These are phyloP conservation scores for Piaya cayana DNA, from an alignment of 2,113 vertebrate species.

Conservation along the genomic window DNA sequence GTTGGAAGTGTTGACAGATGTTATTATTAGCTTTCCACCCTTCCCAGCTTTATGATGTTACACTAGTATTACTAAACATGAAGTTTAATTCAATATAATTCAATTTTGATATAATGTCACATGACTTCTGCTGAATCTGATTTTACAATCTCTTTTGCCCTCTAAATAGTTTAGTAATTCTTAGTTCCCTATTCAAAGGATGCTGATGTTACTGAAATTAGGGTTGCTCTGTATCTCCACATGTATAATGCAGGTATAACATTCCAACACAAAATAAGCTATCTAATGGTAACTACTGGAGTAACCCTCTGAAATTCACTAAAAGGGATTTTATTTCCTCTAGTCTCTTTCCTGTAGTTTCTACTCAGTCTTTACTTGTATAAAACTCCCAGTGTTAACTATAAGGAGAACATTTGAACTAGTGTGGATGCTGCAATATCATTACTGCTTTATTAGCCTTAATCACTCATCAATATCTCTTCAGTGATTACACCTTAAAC, in stretches of 20 bases:
- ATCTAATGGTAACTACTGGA: not conserved
- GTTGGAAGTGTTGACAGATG: not conserved
- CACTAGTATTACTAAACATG: not conserved
- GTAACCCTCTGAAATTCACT: not conserved
- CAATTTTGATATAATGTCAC: not conserved
- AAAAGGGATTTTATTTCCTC: not conserved
- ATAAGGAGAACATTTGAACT: not conserved
- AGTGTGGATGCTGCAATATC: not conserved
- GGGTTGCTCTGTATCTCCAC: not conserved
- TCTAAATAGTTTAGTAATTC: not conserved
- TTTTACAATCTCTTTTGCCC: not conserved
- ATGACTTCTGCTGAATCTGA: not conserved
- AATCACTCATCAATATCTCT: not conserved
- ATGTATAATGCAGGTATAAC: not conserved
- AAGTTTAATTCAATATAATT: not conserved
- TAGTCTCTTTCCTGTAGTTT: not conserved
- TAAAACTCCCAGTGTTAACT: not conserved
- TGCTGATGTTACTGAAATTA: not conserved
- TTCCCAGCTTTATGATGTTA: not conserved
- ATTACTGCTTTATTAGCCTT: not conserved
- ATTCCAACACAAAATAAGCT: not conserved
- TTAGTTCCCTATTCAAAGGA: not conserved
- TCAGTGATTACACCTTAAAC: not conserved
- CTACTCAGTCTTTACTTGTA: not conserved
- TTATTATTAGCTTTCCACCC: not conserved